A percentile compares a stretch with the other conserved stretches of the same genome.
Evolutionary conservation across 1,140 invertebrate species (phyloP).

Genomic region (Bursaphelenchus mucronatus): DNA sequence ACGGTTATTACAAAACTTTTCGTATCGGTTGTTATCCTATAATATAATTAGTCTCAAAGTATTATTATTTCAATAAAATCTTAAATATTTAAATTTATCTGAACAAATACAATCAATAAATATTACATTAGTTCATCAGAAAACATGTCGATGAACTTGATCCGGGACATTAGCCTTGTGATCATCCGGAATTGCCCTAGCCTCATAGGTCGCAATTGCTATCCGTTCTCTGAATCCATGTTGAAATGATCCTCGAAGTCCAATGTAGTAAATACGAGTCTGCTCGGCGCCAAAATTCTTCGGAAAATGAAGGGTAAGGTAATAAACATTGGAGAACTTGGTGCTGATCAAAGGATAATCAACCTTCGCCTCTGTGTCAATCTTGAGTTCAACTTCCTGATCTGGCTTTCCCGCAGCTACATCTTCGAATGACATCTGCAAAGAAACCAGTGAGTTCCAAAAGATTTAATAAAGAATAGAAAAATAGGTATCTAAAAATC

Average conservation of each 20-base stretch:
- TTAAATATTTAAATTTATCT: background rate
- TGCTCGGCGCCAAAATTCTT: slow-evolving; percentile 77
- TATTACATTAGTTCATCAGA: slow-evolving; percentile 23
- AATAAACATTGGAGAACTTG: slow-evolving; percentile 79
- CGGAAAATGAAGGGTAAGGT: slow-evolving; percentile 82
- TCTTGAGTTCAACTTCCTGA: slow-evolving; percentile 82
- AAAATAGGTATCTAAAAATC: slow-evolving; percentile 22
- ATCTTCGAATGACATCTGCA: slow-evolving; percentile 90
- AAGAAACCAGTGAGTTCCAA: slow-evolving; percentile 53
- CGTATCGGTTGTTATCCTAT: background rate
- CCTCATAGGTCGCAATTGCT: slow-evolving; percentile 50
- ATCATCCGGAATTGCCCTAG: slow-evolving; percentile 46
- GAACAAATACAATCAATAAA: slow-evolving; percentile 7
- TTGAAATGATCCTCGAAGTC: slow-evolving; percentile 69
- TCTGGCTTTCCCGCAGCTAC: slow-evolving; percentile 68
- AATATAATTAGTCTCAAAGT: background rate
- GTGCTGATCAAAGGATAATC: slow-evolving; percentile 82
- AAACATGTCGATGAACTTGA: slow-evolving; percentile 41
- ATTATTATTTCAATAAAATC: background rate
- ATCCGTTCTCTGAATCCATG: slow-evolving; percentile 45
- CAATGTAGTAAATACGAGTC: slow-evolving; percentile 86
- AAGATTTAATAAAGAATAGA: slow-evolving; percentile 12
- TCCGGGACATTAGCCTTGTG: slow-evolving; percentile 44
- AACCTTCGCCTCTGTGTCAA: slow-evolving; percentile 72
- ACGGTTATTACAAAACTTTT: background rate